Percentiles rank a stretch among this genome's conserved stretches.
phyloP scores from a whole-genome alignment of 2,888 invertebrate species.

The Caenorhabditis sp. region DNA sequence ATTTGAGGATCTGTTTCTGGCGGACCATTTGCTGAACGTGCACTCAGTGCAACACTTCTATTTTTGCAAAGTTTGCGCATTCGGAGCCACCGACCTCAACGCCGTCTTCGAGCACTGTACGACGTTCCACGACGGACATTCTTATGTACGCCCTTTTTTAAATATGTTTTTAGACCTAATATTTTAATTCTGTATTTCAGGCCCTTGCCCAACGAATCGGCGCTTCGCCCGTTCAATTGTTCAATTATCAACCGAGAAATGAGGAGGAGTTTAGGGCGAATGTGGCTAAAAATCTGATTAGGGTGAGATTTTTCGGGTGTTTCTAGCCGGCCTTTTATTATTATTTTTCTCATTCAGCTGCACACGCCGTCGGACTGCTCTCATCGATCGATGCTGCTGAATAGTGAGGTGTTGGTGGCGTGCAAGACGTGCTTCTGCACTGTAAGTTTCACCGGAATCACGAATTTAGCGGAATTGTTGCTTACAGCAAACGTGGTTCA shows the following conservation, averaged over 20 bases:
- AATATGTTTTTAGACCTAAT: background rate
- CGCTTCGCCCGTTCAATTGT: slow-evolving; percentile 10
- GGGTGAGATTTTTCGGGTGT: background rate
- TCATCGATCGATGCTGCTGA: slow-evolving; percentile 46
- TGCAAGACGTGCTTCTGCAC: slow-evolving; percentile 53
- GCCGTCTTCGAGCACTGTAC: slow-evolving; percentile 14
- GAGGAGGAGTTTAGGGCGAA: background rate
- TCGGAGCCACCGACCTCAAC: slow-evolving; percentile 25
- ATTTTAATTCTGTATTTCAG: background rate
- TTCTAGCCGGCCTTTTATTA: too few relatives aligned
- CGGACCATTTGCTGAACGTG: slow-evolving; percentile 23
- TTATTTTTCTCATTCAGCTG: background rate
- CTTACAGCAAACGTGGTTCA: slow-evolving; percentile 38
- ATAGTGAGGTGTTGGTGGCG: slow-evolving; percentile 31
- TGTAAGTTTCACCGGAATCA: slow-evolving; percentile 8
- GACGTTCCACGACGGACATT: background rate
- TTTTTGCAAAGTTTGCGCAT: slow-evolving; percentile 57
- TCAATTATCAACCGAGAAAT: slow-evolving; percentile 34
- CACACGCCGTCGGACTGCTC: slow-evolving; percentile 52
- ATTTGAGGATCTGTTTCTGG: slow-evolving; percentile 36
- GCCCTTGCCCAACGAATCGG: slow-evolving; percentile 20
- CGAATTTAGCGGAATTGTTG: too few relatives aligned
- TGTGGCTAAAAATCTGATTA: background rate
- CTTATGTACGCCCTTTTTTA: background rate
- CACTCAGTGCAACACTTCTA: slow-evolving; percentile 40